Base-by-base conservation (phyloP, 1,140 invertebrate species). In the Calosoma granatense region DNA sequence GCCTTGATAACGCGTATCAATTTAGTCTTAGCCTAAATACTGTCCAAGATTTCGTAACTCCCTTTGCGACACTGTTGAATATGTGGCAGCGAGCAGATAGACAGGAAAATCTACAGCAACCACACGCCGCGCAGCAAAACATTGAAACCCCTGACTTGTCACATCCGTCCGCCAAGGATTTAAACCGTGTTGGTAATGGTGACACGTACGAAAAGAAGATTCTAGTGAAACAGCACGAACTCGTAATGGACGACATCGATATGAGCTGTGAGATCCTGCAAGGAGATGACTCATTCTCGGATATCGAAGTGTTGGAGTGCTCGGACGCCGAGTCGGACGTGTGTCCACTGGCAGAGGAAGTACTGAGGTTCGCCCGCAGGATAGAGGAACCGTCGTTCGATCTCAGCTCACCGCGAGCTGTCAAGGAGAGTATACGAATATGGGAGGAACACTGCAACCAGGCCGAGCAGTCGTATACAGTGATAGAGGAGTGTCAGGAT, bases 21-120 rank as follows among this genome's bases (percentile, higher is more conserved):
- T 57, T 70, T 15, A 60, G 62, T 23, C 65, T 70, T 55, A 60
- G 66, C 1, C 52, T 67, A 22, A 52, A 67, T 22, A 65, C 58
- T 47, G 20, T 70, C 11, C 54, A 47, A 21, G 64, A 61, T 22
- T 71, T 71, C 59, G 67, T 70, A 20, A 47, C 52, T 52, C 70
- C 70, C 0, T 70, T 71, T 59, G 68, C 67, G 11, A 60, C 41
- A 23, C 67, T 64, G 20, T 57, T 71, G 20, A 65, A 71, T 9
- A 6, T 36, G 6, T n/a, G n/a, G n/a, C n/a, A n/a, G n/a, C 26
- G 26, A 9, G n/a, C 6, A 36, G 26, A 36, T 6, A 36, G n/a
- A 36, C 26, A 36, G 26, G 6, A 6, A 9, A n/a, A 36, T 6
- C 26, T 9, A 9, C 6, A 36, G n/a, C n/a, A 6, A n/a, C n/a